These are phyloP conservation scores for Spheniscus mendiculus DNA, from an alignment of 2,113 vertebrate species.

Conservation along the genomic window DNA sequence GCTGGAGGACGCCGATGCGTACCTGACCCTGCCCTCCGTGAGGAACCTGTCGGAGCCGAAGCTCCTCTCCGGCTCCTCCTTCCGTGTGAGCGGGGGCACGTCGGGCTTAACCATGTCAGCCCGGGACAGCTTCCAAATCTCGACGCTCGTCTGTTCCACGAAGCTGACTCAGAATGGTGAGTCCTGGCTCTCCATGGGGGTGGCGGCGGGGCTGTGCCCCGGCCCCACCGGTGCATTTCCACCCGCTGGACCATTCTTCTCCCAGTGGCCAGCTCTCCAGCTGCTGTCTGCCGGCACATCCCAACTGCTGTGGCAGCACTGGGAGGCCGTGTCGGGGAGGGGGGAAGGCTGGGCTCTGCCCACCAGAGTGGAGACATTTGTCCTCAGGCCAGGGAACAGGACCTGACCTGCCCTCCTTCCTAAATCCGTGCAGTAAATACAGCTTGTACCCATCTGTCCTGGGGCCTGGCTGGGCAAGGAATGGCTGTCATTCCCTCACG, in stretches of 20 bases:
- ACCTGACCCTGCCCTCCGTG: constrained; percentile 26
- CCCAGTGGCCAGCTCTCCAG: accelerated
- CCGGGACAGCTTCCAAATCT: constrained; percentile 67
- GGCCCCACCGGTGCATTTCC: not conserved
- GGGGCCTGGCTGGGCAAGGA: not conserved
- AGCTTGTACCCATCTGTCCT: not conserved
- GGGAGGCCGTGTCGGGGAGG: not conserved
- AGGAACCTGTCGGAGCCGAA: not conserved
- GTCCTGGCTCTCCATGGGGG: accelerated
- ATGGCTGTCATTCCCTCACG: no score
- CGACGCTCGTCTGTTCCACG: constrained; percentile 56
- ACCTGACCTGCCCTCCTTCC: not conserved
- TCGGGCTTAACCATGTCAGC: not conserved
- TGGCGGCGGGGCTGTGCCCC: not conserved
- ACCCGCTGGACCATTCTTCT: accelerated
- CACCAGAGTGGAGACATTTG: not conserved
- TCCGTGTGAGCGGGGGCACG: accelerated
- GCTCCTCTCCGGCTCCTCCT: constrained; percentile 17
- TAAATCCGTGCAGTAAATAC: no score
- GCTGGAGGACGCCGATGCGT: constrained; percentile 1
- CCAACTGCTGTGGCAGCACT: no score
- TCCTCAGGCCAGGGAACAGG: not conserved
- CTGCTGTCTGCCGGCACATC: not conserved
- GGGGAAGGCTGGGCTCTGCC: not conserved
- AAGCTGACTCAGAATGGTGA: constrained; percentile 70